Conservation (phyloP, 2,797 vertebrate genomes). For the Sphaeramia orbicularis region DNA sequence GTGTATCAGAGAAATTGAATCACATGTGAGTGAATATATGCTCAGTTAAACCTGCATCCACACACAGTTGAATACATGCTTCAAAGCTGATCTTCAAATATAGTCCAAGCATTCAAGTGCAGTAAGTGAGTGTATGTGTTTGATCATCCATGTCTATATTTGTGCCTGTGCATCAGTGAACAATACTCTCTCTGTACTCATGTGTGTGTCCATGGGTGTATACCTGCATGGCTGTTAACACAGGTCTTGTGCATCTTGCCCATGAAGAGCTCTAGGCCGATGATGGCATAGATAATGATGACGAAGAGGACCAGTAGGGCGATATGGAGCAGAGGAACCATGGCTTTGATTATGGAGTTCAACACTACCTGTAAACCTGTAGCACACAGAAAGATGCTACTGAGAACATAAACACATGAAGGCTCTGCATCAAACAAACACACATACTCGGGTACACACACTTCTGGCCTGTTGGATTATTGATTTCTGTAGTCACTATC, state of each 20-base stretch:
- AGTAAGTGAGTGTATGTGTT: slow-evolving; percentile 9
- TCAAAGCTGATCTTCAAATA: slow-evolving; percentile 7
- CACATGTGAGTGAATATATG: slow-evolving; percentile 11
- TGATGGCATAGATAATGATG: slow-evolving; percentile 99
- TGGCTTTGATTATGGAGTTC: slow-evolving; percentile 99
- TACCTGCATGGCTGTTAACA: slow-evolving; percentile 77
- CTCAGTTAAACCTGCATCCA: slow-evolving; percentile 20
- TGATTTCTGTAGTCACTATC: slow-evolving; percentile 46
- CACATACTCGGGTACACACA: slow-evolving; percentile 20
- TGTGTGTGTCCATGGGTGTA: background rate
- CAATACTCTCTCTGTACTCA: background rate
- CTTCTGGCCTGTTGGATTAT: slow-evolving; percentile 38
- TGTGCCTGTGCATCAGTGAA: slow-evolving; percentile 22
- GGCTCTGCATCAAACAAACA: slow-evolving; percentile 22
- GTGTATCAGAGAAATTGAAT: background rate
- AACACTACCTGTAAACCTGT: slow-evolving; percentile 98
- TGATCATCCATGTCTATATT: slow-evolving; percentile 36
- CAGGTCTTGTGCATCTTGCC: slow-evolving; percentile 99
- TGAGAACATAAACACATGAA: slow-evolving; percentile 10
- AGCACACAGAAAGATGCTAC: slow-evolving; percentile 23
- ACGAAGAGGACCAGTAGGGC: slow-evolving; percentile 98
- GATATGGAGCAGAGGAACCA: slow-evolving; percentile 99
- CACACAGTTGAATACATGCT: slow-evolving; percentile 27
- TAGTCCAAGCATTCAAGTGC: slow-evolving; percentile 17
- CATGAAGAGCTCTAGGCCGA: slow-evolving; percentile 99